These are phyloP conservation scores for Platysternon megacephalum DNA, from an alignment of 2,113 vertebrate species.

Conservation along the genomic window DNA sequence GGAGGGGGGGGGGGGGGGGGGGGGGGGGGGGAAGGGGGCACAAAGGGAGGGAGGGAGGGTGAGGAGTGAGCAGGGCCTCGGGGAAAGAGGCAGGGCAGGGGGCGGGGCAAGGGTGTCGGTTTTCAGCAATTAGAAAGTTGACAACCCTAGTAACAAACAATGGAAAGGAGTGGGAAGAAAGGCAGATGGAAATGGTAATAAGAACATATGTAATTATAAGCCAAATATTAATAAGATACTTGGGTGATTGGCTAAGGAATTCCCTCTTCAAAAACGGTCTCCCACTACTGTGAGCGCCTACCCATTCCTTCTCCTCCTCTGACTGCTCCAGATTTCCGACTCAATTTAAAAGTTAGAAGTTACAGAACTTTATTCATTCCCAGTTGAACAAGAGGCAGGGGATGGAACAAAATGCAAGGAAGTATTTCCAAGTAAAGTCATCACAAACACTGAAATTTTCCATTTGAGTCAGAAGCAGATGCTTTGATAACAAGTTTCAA, in stretches of 20 bases:
- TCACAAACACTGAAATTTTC: background rate
- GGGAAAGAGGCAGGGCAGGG: no score
- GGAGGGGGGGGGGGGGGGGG: no score
- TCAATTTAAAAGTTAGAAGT: background rate
- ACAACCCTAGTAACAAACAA: background rate
- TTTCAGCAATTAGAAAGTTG: no score
- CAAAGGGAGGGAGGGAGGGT: no score
- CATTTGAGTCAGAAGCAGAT: background rate
- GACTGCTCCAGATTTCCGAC: background rate
- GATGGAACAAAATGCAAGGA: background rate
- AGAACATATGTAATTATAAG: background rate
- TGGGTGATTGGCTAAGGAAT: background rate
- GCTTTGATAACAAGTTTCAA: background rate
- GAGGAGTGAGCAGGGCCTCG: no score
- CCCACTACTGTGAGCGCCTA: background rate
- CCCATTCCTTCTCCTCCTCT: background rate
- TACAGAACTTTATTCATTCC: background rate
- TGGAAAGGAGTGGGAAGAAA: background rate
- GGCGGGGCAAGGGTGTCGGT: no score
- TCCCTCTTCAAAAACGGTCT: background rate
- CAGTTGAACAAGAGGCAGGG: background rate
- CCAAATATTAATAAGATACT: background rate
- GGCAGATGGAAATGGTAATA: background rate
- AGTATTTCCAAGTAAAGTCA: constrained; percentile 19
- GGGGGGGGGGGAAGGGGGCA: no score